Evolutionary conservation across 1,140 invertebrate genomes (phyloP), one percentile per base, ranked within the genome.

Genomic region (Maconellicoccus hirsutus): DNA sequence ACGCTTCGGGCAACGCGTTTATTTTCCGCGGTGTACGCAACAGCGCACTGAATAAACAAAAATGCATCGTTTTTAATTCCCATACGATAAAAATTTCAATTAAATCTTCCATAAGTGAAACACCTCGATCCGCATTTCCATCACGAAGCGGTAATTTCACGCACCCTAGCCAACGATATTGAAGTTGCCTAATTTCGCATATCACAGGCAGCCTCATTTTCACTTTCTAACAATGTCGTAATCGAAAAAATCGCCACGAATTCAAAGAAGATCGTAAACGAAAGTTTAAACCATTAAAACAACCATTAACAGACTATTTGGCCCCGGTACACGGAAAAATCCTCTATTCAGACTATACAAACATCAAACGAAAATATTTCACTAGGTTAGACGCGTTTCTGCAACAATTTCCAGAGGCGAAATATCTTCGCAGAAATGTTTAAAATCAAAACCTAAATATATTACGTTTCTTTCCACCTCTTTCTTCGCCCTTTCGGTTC

Each of bases 231-330:
- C 10, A 52, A 52, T 19, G n/a, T 52, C 42, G 12, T 16, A 3
- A 52, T 52, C 42, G 12, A 19, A 3, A 14, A 52, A 52, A 19
- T 52, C 42, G 42, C 4, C 42, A 16, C n/a, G n/a, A 16, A 52
- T 16, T 52, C 42, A 52, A 52, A 52, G 42, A 52, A 52, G 12
- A 52, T 52, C 42, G 42, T 52, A 52, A 52, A 52, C 42, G 42
- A 52, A 52, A 52, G 42, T 52, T 52, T n/a, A 3, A 16, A 52
- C 16, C 12, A 52, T 52, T 52, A 52, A 52, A 52, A 52, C 42
- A 52, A 52, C n/a, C 42, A 52, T 52, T 52, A 52, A 52, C 42
- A 52, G 42, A 52, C 42, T 52, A 52, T 52, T 52, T 52, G 42
- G 42, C 42, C 42, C 42, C 42, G 6, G 42, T 52, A 52, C 16